These are phyloP conservation scores for Drosophila borealis DNA, from an alignment of 2,888 invertebrate genomes.

Conservation along the genomic window DNA sequence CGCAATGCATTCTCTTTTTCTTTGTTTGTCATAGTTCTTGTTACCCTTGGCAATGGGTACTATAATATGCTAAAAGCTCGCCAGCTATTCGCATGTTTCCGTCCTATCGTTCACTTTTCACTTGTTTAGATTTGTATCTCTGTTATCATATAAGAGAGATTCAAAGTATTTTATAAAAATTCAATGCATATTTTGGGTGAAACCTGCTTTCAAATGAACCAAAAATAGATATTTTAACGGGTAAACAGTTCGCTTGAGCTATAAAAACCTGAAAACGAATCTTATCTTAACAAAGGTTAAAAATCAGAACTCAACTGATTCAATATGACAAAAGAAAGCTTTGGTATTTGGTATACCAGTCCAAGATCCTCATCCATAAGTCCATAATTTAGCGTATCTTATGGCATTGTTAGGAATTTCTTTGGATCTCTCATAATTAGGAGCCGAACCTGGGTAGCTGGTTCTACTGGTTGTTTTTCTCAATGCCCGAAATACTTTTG, in stretches of 20 bases:
- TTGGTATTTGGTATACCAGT: no score
- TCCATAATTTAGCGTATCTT: conserved; percentile 34
- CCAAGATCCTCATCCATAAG: conserved; percentile 41
- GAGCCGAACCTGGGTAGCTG: conserved; percentile 32
- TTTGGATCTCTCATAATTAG: conserved; percentile 20
- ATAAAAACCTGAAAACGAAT: not conserved
- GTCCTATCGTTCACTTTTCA: conserved; percentile 23
- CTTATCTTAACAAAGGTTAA: no score
- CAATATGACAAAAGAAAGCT: no score
- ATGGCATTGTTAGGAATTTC: conserved; percentile 4
- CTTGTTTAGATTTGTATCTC: conserved; percentile 34
- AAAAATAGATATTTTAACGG: not conserved
- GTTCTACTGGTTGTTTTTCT: conserved; percentile 34
- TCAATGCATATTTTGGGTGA: conserved; percentile 11
- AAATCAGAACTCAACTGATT: no score
- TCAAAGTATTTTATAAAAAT: conserved; percentile 9
- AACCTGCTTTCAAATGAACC: conserved; percentile 20
- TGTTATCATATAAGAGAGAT: conserved; percentile 18
- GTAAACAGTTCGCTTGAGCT: not conserved
- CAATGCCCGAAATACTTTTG: conserved; percentile 15
- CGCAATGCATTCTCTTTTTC: not conserved
- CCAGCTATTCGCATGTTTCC: not conserved
- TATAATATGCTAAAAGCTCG: not conserved
- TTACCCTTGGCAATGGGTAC: conserved; percentile 11
- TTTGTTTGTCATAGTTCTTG: not conserved